Evolutionary conservation across 2,888 invertebrate species (phyloP).

Genomic region (Diabrotica balteata): DNA sequence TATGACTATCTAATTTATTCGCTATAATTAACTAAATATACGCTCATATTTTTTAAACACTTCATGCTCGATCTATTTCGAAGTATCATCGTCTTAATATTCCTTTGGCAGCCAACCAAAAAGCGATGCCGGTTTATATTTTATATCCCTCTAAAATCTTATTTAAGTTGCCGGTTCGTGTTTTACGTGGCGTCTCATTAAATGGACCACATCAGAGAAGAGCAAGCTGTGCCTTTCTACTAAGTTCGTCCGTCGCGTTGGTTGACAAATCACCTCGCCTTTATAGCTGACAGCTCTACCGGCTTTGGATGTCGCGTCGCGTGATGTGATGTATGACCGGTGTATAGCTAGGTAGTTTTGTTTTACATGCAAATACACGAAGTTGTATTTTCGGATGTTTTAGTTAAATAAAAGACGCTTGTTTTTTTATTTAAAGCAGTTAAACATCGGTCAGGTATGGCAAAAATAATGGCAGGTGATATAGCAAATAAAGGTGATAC

Average conservation of each 20-base stretch:
- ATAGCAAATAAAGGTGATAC: too few species aligned
- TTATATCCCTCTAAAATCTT: slow-evolving; percentile 19
- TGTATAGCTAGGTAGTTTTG: too few species aligned
- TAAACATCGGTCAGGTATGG: too few species aligned
- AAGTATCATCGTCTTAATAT: not conserved
- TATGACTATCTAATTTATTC: too few species aligned
- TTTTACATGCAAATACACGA: too few species aligned
- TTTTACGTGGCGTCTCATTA: slow-evolving; percentile 29
- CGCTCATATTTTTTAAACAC: too few species aligned
- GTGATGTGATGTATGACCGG: slow-evolving; percentile 1
- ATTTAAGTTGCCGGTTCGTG: slow-evolving; percentile 23
- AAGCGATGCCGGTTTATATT: slow-evolving; percentile 6
- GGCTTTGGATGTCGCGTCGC: slow-evolving; percentile 2
- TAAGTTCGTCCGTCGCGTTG: slow-evolving; percentile 4
- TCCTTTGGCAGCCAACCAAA: slow-evolving; percentile 28
- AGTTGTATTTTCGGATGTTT: too few species aligned
- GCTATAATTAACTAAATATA: too few species aligned
- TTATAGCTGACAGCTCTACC: not conserved
- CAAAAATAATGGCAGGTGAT: too few species aligned
- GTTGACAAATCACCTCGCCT: slow-evolving; percentile 21
- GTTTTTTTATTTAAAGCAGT: too few species aligned
- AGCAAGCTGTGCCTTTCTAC: not conserved
- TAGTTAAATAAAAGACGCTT: too few species aligned
- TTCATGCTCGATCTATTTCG: too few species aligned
- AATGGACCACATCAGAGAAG: slow-evolving; percentile 31